A percentile compares a stretch with the other conserved stretches of the same genome.
Conservation (phyloP, 2,888 invertebrate genomes). For the Metalampra italica region DNA sequence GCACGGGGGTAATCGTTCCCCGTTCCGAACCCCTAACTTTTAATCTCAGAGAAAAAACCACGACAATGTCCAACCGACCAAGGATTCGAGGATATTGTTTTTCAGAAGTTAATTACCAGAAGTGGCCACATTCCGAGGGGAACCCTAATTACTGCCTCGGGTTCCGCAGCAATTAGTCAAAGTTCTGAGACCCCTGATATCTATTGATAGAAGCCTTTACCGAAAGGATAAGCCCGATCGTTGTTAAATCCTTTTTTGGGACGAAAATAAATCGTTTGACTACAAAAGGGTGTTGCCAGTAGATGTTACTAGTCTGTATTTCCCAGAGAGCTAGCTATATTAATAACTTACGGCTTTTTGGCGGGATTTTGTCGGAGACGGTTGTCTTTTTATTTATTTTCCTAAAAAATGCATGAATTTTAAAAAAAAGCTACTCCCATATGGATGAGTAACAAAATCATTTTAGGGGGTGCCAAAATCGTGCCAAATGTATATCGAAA, state of each 20-base stretch:
- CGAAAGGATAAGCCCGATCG: slow-evolving; percentile 9
- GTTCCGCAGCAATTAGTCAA: slow-evolving; percentile 18
- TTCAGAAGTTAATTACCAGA: not conserved
- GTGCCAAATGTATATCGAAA: no score
- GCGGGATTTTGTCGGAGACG: no score
- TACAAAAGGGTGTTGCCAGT: no score
- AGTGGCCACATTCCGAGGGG: slow-evolving; percentile 4
- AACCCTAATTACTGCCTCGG: slow-evolving; percentile 17
- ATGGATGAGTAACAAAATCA: no score
- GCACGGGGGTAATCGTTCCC: no score
- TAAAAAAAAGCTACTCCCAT: no score
- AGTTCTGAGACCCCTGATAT: slow-evolving; percentile 9
- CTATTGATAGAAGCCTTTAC: not conserved
- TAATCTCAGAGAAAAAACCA: not conserved
- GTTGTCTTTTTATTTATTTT: no score
- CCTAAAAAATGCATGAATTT: no score
- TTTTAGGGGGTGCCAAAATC: no score
- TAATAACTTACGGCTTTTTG: no score
- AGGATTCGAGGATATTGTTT: not conserved
- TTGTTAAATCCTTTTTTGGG: slow-evolving; percentile 11
- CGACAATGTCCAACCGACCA: not conserved
- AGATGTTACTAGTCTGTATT: no score
- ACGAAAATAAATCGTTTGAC: not conserved
- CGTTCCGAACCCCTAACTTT: no score
- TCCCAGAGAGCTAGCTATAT: not conserved